Evolutionary conservation across 2,797 vertebrate species (phyloP).

Genomic region (Peromyscus nudipes): DNA sequence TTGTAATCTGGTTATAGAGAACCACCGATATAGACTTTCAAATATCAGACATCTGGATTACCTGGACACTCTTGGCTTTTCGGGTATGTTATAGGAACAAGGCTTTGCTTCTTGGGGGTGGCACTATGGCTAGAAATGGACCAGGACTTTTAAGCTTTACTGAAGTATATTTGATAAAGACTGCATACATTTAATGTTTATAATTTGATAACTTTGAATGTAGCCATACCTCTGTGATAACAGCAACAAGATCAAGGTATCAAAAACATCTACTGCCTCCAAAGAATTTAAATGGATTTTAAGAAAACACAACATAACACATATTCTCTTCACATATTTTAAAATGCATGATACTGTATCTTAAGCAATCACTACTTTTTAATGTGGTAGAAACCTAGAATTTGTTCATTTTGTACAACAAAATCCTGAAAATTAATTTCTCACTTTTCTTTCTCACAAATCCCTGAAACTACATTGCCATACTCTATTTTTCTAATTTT

Average conservation of each 20-base stretch:
- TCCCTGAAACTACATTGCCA: neutral
- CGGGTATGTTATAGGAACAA: accelerated
- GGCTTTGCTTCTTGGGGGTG: neutral
- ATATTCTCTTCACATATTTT: neutral
- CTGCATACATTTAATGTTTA: neutral
- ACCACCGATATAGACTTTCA: neutral
- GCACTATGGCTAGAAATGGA: neutral
- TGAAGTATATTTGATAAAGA: neutral
- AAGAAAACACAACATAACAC: neutral
- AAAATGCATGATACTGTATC: neutral
- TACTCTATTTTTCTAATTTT: neutral
- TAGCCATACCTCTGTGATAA: neutral
- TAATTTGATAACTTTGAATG: neutral
- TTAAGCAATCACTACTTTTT: neutral
- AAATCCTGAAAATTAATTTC: neutral
- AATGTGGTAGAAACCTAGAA: neutral
- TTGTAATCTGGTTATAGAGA: neutral
- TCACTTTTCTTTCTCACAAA: neutral
- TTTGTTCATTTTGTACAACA: neutral
- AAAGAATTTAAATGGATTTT: neutral
- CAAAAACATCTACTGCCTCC: neutral
- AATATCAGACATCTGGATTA: accelerated
- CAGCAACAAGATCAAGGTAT: neutral
- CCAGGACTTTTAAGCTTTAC: neutral
- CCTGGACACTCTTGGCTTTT: neutral